Base-by-base conservation (phyloP, 2,888 invertebrate species). In the Archaeoteleia sp. region DNA sequence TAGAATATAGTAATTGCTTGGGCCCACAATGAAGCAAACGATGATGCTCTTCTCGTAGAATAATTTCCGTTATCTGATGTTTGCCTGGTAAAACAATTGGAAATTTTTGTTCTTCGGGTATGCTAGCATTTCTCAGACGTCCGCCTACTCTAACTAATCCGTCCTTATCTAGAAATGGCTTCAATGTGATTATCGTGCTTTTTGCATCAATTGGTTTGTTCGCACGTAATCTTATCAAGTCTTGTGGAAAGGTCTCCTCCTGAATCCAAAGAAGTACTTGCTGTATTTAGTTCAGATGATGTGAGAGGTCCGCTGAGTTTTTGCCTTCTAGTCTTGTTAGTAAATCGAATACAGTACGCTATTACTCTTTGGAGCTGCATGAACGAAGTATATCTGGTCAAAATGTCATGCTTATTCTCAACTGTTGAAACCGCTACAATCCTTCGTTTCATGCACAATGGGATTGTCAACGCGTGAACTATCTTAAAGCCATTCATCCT, bases 21-120 rank as follows among this genome's bases (percentile, higher is more conserved):
- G 13, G 35, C 5, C 35, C 35, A n/a, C 35, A 35, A 8, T 35
- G 35, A 13, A 35, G 7, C n/a, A 35, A 35, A 1, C 35, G 35
- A 5, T 14, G 1, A 8, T 40, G 25, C 7, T 35, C 35, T 14
- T 14, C 35, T 13, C 35, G 15, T 20, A 39, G 14, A 8, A 39
- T 15, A 1, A n/a, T 9, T 15, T 14, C 17, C n/a, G 39, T 39
- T 17, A 39, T 39, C 1, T 9, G 17, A 9, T 20, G 39, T 8
- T 10, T 39, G 9, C 9, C 9, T 2, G 39, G 39, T 3, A 39
- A 8, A 14, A 35, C 13, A 1, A 35, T 14, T 4, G 35, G 35
- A 35, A 20, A 20, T 20, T 5, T 20, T 5, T 20, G 20, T 5
- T 20, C 20, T 20, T 2, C 5, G 5, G 20, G 20, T 4, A 29